Evolutionary conservation across 2,113 vertebrate genomes (phyloP).

Genomic region (Chamaea fasciata): DNA sequence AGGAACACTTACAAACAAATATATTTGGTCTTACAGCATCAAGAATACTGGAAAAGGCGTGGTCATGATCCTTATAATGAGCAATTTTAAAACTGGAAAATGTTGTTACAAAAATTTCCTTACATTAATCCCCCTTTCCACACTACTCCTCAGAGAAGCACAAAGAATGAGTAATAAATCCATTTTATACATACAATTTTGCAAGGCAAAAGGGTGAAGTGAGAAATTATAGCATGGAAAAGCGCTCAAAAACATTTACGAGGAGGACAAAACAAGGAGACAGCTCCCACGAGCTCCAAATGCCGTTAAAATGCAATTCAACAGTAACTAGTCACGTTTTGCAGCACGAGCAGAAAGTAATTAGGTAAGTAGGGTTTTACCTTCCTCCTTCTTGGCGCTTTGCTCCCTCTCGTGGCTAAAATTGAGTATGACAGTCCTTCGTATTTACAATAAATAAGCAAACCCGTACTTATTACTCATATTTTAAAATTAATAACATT

Average conservation of each 20-base stretch:
- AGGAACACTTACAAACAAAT: not conserved
- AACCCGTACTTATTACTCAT: accelerated
- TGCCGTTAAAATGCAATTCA: not conserved
- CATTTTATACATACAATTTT: not conserved
- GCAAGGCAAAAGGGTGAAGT: not conserved
- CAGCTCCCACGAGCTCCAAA: not conserved
- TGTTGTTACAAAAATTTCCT: not conserved
- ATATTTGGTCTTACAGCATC: not conserved
- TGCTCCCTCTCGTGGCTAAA: not conserved
- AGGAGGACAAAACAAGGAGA: not conserved
- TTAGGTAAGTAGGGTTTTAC: accelerated
- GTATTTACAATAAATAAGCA: not conserved
- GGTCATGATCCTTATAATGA: not conserved
- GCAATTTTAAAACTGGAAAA: not conserved
- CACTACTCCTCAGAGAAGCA: not conserved
- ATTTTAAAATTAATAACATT: not conserved
- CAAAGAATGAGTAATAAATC: not conserved
- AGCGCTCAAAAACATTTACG: not conserved
- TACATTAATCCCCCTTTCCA: not conserved
- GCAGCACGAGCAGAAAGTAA: not conserved
- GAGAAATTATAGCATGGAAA: not conserved
- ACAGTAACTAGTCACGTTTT: accelerated
- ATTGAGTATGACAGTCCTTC: accelerated
- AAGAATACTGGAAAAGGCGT: not conserved
- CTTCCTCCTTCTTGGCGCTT: not conserved